A percentile compares a stretch with the other conserved stretches of the same genome.
phyloP scores from a whole-genome alignment of 2,888 invertebrate species.

The Eilema caniola region DNA sequence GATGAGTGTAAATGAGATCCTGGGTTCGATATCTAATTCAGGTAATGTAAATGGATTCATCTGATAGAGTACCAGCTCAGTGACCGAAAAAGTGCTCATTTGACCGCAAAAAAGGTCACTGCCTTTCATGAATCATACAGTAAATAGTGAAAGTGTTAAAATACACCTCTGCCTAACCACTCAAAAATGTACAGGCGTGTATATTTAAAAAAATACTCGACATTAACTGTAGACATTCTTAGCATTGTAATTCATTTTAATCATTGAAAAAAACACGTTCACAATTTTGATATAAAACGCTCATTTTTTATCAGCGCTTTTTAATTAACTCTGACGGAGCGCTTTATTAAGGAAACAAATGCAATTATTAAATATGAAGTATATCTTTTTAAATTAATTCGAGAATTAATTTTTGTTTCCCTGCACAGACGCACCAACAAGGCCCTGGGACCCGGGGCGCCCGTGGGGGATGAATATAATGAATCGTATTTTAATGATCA shows the following conservation, averaged over 20 bases:
- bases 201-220: neutral
- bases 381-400: conserved; percentile 25
- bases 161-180: too few relatives aligned
- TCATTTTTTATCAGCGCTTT: conserved; percentile 13
- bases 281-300: neutral
- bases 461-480: conserved; percentile 3
- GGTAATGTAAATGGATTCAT: too few relatives aligned
- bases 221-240: neutral
- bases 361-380: conserved; percentile 17
- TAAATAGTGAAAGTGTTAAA: too few relatives aligned
- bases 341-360: conserved; percentile 17
- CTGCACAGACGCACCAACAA: neutral
- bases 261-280: neutral
- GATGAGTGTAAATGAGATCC: too few relatives aligned
- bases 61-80: too few relatives aligned
- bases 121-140: too few relatives aligned
- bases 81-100: too few relatives aligned
- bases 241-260: neutral
- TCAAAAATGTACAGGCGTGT: neutral
- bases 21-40: too few relatives aligned
- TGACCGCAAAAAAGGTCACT: too few relatives aligned
- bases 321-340: conserved; percentile 13
- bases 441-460: neutral
- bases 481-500: conserved; percentile 17
- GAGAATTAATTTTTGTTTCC: conserved; percentile 14